Conservation (phyloP, 2,113 vertebrate genomes). For the Caranx melampygus region DNA sequence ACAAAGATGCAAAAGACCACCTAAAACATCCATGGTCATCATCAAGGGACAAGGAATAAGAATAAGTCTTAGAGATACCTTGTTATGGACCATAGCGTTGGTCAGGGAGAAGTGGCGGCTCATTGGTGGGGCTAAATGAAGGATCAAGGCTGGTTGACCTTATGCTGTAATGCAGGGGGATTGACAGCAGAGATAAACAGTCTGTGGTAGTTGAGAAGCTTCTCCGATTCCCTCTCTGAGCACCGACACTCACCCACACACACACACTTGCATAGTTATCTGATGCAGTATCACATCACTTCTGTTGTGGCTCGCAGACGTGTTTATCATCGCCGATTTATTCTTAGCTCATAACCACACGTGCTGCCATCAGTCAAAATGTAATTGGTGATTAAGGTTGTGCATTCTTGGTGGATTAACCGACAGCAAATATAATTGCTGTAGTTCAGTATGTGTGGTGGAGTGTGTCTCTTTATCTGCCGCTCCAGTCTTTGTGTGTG, state of each 20-base stretch:
- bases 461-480: neutral
- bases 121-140: slow-evolving; percentile 5
- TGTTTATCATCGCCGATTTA: slow-evolving; percentile 61
- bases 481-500: neutral
- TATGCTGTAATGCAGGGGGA: slow-evolving; percentile 12
- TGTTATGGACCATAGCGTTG: neutral
- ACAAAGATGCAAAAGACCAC: no score
- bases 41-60: neutral
- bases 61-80: neutral
- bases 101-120: neutral
- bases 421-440: neutral
- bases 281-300: slow-evolving; percentile 38
- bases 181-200: slow-evolving; percentile 33
- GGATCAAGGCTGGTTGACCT: neutral
- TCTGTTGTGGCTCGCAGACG: slow-evolving; percentile 42
- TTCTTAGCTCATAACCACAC: slow-evolving; percentile 71
- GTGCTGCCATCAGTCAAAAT: slow-evolving; percentile 71
- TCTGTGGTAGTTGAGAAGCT: slow-evolving; percentile 40
- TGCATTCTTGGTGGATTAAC: slow-evolving; percentile 49
- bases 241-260: neutral
- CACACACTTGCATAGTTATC: slow-evolving; percentile 14
- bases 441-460: neutral
- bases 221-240: slow-evolving; percentile 30
- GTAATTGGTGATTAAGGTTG: slow-evolving; percentile 59
- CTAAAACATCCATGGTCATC: no score